These are phyloP conservation scores for Callionymus lyra DNA, from an alignment of 2,113 vertebrate species.

Conservation along the genomic window DNA sequence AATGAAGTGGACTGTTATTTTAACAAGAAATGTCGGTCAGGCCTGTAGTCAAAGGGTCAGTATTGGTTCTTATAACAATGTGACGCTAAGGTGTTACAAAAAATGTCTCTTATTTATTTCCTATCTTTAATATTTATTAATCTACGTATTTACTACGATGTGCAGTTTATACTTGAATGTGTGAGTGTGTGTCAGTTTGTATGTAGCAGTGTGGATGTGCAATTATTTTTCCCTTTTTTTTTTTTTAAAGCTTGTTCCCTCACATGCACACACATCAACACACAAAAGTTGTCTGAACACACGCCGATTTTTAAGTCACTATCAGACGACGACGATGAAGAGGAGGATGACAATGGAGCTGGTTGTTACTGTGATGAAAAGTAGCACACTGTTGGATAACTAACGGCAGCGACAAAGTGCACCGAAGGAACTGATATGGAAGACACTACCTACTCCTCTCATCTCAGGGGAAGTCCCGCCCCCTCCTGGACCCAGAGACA, in stretches of 20 bases:
- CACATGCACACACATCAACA: constrained; percentile 27
- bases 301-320: constrained; percentile 3
- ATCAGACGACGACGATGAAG: not conserved
- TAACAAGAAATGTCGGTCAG: too few species aligned
- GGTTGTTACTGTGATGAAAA: constrained; percentile 4
- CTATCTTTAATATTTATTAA: constrained; percentile 25
- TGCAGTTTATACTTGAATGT: constrained; percentile 52
- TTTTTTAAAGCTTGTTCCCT: constrained; percentile 35
- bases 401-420: not conserved
- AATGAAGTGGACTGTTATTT: too few species aligned
- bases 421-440: constrained; percentile 11
- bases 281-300: not conserved
- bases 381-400: constrained; percentile 25
- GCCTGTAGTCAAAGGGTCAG: not conserved
- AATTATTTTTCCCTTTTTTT: constrained; percentile 11
- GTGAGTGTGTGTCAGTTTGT: constrained; percentile 14
- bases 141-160: constrained; percentile 50
- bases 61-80: not conserved
- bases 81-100: not conserved
- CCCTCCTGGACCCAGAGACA: constrained; percentile 11
- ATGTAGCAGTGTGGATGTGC: constrained; percentile 5
- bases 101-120: constrained; percentile 42
- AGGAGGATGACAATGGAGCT: constrained; percentile 7
- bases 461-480: constrained; percentile 47
- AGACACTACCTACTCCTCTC: constrained; percentile 41